Base-by-base conservation (phyloP, 2,888 invertebrate species). In the Chelonus formosanus region DNA sequence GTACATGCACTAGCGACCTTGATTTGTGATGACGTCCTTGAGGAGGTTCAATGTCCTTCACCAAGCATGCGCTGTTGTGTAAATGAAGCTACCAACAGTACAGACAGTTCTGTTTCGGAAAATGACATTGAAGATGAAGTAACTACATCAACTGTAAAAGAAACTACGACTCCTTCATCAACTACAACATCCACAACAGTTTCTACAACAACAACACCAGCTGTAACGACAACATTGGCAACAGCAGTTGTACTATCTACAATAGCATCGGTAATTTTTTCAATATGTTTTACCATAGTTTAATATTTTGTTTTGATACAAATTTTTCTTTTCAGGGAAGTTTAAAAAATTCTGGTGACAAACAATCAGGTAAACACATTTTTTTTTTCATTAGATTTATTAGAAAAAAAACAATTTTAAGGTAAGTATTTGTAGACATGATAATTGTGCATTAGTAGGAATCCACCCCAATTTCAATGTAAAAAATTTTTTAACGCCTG, bases 11-110 rank as follows among this genome's bases (percentile, higher is more conserved):
- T 96, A 67, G 94, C 96, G 2, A 92, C 95, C 0, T 85, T 95
- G 68, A 92, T 95, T 77, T 96, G 96, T 82, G 91, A 92, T 82
- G 91, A 94, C 74, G 94, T 96, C 20, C 86, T 93, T 59, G 93
- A 94, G 67, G 90, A 94, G 78, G 90, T 93, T 31, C 89, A 90
- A 67, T 95, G 95, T 77, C 93, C 94, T 34, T 90, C 91, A 64
- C 85, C 91, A 3, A 90, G 90, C 73, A 94, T 94, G 93, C 90
- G 93, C 80, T 95, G 95, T 84, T 94, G 95, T 78, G 89, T 93
- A 31, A 93, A 94, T 78, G 90, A 90, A 66, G 90, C 91, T n/a
- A 86, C 89, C 83, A 87, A 89, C 78, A 73, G 81, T 34, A 86
- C 86, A 7, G 79, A 79, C n/a, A 53, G 67, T 31, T 69, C 73